Base-by-base conservation (phyloP, 1,140 invertebrate genomes). In the Nylanderia fulva region DNA sequence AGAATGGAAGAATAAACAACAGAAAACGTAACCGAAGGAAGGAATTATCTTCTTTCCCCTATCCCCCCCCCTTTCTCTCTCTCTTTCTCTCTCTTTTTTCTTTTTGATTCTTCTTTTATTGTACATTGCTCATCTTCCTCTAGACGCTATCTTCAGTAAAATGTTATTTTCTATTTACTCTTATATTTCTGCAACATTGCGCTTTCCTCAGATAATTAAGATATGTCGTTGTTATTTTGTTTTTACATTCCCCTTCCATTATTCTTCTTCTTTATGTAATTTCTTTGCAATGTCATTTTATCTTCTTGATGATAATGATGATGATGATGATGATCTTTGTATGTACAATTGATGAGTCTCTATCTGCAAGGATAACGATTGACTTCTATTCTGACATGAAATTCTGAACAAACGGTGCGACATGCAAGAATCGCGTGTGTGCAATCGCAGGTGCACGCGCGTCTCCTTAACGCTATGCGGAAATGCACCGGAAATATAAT, bases 401-500 rank as follows among this genome's bases (percentile, higher is more conserved):
- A n/a, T 71, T 52, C 36, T 36, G n/a, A 82, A 61, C 15, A 24
- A 74, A 11, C 58, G 69, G 21, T 48, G 45, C n/a, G 58, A 52
- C 58, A 63, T 60, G 42, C 80, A 42, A 84, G 1, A 42, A 33
- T 84, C 42, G 72, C 80, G 27, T 75, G 79, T 13, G 15, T 33
- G 27, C 72, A 13, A 75, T 61, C 27, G 27, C 68, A 69, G 68
- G 75, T 87, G 76, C 27, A 60, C 24, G 18, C 24, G 39, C 33
- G 58, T 76, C 60, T 63, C 42, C 29, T 21, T 36, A 27, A 11
- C 8, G 48, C 29, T 69, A 88, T 48, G 27, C 87, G 86, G 83
- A 88, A 88, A 21, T 63, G 2, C 58, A 39, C 3, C 6, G 61
- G 27, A 76, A 45, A 27, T 63, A 58, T 54, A 66, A 79, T 15